Percentiles rank a stretch among this genome's conserved stretches.
These are phyloP conservation scores for Lophius americanus DNA, from an alignment of 2,797 vertebrate genomes.

Conservation along the genomic window DNA sequence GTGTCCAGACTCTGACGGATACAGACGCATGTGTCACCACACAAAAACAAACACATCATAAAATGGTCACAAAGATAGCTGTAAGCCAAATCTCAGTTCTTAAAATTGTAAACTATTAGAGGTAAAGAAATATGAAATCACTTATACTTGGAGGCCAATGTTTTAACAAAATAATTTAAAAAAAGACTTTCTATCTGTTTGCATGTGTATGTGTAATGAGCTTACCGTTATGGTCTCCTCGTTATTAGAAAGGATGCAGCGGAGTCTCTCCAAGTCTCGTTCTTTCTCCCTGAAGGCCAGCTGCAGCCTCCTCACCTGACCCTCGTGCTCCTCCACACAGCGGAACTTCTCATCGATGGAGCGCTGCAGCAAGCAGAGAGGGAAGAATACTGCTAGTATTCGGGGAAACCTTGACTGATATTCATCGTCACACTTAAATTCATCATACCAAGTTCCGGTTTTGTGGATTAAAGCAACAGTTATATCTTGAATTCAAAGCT, in stretches of 20 bases:
- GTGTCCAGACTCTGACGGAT: slow-evolving; percentile 87
- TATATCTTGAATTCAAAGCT: background rate
- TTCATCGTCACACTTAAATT: too few relatives aligned
- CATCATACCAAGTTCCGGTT: background rate
- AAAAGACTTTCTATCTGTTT: background rate
- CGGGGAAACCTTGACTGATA: background rate
- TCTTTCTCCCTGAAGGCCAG: slow-evolving; percentile 87
- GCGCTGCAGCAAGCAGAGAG: slow-evolving; percentile 69
- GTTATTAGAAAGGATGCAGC: slow-evolving; percentile 87
- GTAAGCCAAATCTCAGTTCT: background rate
- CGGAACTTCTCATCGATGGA: slow-evolving; percentile 93
- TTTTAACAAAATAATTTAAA: too few relatives aligned
- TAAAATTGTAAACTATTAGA: too few relatives aligned
- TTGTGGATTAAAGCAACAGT: background rate
- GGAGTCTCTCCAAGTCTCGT: slow-evolving; percentile 89
- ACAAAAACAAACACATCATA: background rate
- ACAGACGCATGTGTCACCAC: background rate
- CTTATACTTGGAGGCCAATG: too few relatives aligned
- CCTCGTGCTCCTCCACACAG: slow-evolving; percentile 90
- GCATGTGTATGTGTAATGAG: background rate
- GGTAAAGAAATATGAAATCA: too few relatives aligned
- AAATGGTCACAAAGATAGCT: background rate
- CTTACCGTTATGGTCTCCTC: slow-evolving; percentile 92
- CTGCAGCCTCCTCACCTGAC: slow-evolving; percentile 87
- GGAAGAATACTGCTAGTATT: slow-evolving; percentile 9